These are phyloP conservation scores for Petrocephalus schoutedeni DNA, from an alignment of 2,797 vertebrate genomes.

Conservation along the genomic window DNA sequence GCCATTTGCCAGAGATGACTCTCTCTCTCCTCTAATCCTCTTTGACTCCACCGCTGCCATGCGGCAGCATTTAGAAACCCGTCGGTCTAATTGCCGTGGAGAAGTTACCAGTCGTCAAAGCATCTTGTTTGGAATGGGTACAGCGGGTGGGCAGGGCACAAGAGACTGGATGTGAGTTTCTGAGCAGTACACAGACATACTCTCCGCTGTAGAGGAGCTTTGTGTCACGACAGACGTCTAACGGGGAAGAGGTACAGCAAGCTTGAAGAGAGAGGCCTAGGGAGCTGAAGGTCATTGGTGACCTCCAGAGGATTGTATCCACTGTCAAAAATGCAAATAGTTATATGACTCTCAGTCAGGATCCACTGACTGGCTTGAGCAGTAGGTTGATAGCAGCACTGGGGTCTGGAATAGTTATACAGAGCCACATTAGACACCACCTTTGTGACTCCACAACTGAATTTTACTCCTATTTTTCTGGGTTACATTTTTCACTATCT, in stretches of 20 bases:
- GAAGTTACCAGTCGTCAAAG: slow-evolving; percentile 8
- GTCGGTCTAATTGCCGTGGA: slow-evolving; percentile 1
- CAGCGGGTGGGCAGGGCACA: neutral
- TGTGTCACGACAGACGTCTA: neutral
- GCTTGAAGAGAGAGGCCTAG: neutral
- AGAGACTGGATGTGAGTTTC: neutral
- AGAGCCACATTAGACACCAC: neutral
- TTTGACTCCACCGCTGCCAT: neutral
- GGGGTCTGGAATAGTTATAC: neutral
- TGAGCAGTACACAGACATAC: neutral
- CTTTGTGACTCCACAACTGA: neutral
- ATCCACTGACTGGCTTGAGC: neutral
- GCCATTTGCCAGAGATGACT: neutral
- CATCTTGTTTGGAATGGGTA: neutral
- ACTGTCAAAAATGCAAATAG: neutral
- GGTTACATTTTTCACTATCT: neutral
- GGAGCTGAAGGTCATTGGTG: neutral
- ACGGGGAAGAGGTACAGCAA: neutral
- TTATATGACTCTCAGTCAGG: neutral
- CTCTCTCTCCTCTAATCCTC: neutral
- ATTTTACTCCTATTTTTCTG: neutral
- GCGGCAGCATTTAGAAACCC: slow-evolving; percentile 5
- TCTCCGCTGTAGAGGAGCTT: neutral
- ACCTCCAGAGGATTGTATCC: neutral
- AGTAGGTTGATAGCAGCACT: neutral